Conservation (phyloP, 2,113 vertebrate species). For the Lophochroa leadbeateri region DNA sequence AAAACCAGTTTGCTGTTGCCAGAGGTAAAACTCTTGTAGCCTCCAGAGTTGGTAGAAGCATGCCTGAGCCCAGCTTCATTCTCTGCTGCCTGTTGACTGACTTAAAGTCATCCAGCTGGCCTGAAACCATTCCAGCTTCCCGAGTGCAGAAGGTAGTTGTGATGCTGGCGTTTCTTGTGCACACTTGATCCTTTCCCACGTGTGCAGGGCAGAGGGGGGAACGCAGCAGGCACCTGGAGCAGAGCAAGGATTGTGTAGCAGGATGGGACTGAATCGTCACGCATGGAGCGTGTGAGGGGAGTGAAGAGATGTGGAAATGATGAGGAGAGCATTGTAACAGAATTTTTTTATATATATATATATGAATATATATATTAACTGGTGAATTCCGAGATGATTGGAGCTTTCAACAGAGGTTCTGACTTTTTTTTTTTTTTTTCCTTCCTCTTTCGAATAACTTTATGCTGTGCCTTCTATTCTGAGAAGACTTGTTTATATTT, state of each 20-base stretch:
- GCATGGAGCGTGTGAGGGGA: background rate
- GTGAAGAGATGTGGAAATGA: slow-evolving; percentile 6
- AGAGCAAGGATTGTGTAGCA: background rate
- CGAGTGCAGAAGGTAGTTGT: slow-evolving; percentile 5
- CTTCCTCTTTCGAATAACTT: slow-evolving; percentile 66
- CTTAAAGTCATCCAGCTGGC: slow-evolving; percentile 58
- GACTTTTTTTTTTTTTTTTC: slow-evolving; percentile 17
- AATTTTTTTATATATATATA: slow-evolving; percentile 43
- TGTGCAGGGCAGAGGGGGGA: background rate
- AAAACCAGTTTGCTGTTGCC: slow-evolving; percentile 64
- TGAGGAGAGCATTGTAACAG: slow-evolving; percentile 42
- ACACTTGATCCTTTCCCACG: background rate
- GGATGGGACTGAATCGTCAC: background rate
- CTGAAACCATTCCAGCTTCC: slow-evolving; percentile 51
- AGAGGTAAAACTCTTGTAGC: slow-evolving; percentile 55
- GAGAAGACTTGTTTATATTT: slow-evolving; percentile 80
- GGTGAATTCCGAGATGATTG: slow-evolving; percentile 58
- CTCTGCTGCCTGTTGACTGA: slow-evolving; percentile 48
- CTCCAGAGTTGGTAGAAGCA: slow-evolving; percentile 56
- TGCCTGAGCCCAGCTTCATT: slow-evolving; percentile 52
- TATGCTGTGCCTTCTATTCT: slow-evolving; percentile 74
- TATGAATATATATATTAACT: slow-evolving; percentile 62
- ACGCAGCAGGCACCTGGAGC: background rate
- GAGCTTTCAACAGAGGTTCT: slow-evolving; percentile 62
- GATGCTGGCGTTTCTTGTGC: slow-evolving; percentile 43